Evolutionary conservation across 2,888 invertebrate genomes (phyloP).

Genomic region (Marronus borbonicus): DNA sequence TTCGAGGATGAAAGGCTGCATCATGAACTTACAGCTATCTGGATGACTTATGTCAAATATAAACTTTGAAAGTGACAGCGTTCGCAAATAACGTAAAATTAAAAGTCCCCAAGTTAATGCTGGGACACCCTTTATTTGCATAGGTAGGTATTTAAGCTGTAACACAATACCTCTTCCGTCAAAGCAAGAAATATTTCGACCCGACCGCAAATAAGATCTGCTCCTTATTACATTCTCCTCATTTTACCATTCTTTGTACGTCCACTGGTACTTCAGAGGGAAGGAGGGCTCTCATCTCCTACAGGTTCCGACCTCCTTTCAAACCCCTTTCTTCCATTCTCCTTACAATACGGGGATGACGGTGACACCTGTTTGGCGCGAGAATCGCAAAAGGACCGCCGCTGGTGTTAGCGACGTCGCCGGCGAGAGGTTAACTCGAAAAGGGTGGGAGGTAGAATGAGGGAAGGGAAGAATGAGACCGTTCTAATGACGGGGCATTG

Average conservation of each 20-base stretch:
- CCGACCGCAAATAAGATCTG: neutral
- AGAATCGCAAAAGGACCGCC: slow-evolving; percentile 33
- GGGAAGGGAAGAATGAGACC: slow-evolving; percentile 47
- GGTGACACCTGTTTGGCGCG: slow-evolving; percentile 40
- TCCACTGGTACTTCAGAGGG: neutral
- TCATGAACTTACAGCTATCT: no score
- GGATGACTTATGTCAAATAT: no score
- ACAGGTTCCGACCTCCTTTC: slow-evolving; percentile 1
- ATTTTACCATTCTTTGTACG: neutral
- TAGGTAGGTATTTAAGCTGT: no score
- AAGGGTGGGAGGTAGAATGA: neutral
- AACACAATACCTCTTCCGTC: no score
- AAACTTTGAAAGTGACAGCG: no score
- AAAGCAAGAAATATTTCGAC: neutral
- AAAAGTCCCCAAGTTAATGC: no score
- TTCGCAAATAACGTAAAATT: no score
- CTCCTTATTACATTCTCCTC: neutral
- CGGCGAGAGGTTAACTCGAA: slow-evolving; percentile 23
- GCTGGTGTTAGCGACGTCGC: slow-evolving; percentile 11
- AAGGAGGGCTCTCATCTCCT: neutral
- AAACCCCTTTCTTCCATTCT: slow-evolving; percentile 14
- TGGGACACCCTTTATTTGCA: no score
- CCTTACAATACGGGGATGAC: slow-evolving; percentile 24
- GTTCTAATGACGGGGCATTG: slow-evolving; percentile 65
- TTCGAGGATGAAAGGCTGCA: no score